phyloP scores from a whole-genome alignment of 30 jellyfish, hydroid and myxozoan species.

The Aurelia aurita region DNA sequence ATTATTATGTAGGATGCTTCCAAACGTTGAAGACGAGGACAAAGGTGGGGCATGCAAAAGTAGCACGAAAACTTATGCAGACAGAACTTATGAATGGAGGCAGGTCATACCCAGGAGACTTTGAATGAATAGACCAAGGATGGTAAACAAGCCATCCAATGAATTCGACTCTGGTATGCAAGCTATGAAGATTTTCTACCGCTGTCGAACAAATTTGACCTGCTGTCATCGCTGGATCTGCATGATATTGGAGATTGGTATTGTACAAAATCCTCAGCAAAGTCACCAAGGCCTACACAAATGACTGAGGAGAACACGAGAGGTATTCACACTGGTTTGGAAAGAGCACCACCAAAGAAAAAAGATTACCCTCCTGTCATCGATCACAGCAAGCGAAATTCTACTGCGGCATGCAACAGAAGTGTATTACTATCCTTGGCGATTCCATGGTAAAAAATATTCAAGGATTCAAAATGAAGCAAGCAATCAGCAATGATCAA shows the following conservation, averaged over 20 bases:
- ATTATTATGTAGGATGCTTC: too few relatives aligned
- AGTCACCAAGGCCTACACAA: neutral
- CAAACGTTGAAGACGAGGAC: constrained; percentile 6
- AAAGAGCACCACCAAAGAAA: neutral
- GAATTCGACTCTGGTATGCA: too few relatives aligned
- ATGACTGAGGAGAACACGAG: neutral
- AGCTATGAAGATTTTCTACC: neutral
- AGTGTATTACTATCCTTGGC: too few relatives aligned
- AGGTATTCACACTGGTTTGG: neutral
- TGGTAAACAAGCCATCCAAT: neutral
- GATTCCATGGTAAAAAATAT: too few relatives aligned
- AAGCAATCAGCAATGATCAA: constrained; percentile 2
- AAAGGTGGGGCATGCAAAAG: neutral
- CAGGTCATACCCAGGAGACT: constrained; percentile 2
- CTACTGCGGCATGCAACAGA: too few relatives aligned
- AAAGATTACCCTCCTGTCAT: neutral
- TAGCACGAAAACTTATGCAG: constrained; percentile 2
- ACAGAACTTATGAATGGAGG: constrained; percentile 12
- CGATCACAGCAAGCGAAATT: neutral
- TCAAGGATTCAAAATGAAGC: neutral
- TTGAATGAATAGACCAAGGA: neutral
- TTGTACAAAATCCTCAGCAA: neutral
- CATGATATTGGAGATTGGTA: neutral
- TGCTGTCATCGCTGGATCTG: constrained; percentile 4
- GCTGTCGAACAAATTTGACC: constrained; percentile 4